Evolutionary conservation across 2,797 vertebrate species (phyloP).

Genomic region (Hoplostethus mediterraneus): DNA sequence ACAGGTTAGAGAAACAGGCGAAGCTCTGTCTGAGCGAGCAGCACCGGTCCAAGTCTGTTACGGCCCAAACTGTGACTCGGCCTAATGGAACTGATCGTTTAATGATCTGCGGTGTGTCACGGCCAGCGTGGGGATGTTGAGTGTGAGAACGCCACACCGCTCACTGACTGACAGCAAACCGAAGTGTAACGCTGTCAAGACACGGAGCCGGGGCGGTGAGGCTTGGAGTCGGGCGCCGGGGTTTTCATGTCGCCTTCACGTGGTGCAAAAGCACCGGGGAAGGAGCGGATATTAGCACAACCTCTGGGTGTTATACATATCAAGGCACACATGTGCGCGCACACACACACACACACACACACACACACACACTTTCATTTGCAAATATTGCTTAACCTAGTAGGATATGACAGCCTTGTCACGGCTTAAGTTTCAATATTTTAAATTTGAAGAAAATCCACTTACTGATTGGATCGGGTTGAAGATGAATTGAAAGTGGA

Average conservation of each 20-base stretch:
- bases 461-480: conserved; percentile 15
- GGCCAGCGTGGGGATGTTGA: conserved; percentile 20
- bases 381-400: not conserved
- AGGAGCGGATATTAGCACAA: conserved; percentile 9
- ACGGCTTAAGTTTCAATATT: not conserved
- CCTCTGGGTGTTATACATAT: not conserved
- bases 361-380: not conserved
- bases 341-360: conserved; percentile 2
- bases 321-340: not conserved
- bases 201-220: not conserved
- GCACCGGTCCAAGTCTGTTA: conserved; percentile 52
- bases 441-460: conserved; percentile 1
- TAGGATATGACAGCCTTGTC: not conserved
- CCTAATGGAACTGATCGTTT: conserved; percentile 69
- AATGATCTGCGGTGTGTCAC: conserved; percentile 67
- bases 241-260: conserved; percentile 10
- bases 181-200: conserved; percentile 61
- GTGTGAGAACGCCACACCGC: conserved; percentile 44
- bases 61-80: conserved; percentile 37
- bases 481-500: conserved; percentile 19
- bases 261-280: conserved; percentile 20
- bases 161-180: conserved; percentile 54
- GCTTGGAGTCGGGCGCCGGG: conserved; percentile 43
- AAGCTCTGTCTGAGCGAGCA: conserved; percentile 67
- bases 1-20: conserved; percentile 70